phyloP scores from a whole-genome alignment of 2,888 invertebrate species.

The Noctua comes region DNA sequence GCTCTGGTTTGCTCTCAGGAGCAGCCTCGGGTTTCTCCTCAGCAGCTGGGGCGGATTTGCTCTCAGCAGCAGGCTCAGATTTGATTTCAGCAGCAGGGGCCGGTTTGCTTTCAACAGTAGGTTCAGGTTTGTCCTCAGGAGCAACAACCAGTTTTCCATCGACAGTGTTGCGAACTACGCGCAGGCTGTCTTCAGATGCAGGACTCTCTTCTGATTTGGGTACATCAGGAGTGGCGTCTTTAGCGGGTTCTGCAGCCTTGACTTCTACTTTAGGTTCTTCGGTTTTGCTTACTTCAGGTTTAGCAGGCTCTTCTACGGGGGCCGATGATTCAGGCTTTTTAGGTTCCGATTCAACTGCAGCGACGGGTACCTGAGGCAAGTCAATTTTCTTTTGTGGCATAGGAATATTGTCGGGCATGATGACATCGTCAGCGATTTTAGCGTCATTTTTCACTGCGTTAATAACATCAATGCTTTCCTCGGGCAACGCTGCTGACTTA shows the following conservation, averaged over 20 bases:
- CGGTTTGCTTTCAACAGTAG: slow-evolving; percentile 34
- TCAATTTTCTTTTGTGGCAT: slow-evolving; percentile 82
- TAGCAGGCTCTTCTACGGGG: slow-evolving; percentile 60
- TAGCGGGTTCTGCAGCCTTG: slow-evolving; percentile 60
- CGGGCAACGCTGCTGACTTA: slow-evolving; percentile 74
- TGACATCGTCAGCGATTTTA: slow-evolving; percentile 81
- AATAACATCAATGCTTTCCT: slow-evolving; percentile 79
- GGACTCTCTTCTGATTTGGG: slow-evolving; percentile 52
- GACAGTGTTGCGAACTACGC: slow-evolving; percentile 84
- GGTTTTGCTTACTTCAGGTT: slow-evolving; percentile 51
- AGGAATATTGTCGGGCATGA: slow-evolving; percentile 77
- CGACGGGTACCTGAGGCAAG: slow-evolving; percentile 73
- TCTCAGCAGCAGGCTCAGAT: slow-evolving; percentile 18
- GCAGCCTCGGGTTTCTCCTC: slow-evolving; percentile 24
- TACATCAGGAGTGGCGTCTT: slow-evolving; percentile 33
- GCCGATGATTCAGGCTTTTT: slow-evolving; percentile 69
- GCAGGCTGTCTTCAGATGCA: slow-evolving; percentile 73
- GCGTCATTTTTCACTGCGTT: slow-evolving; percentile 78
- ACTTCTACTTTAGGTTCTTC: slow-evolving; percentile 60
- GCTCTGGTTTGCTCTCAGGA: slow-evolving; percentile 26
- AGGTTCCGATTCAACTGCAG: slow-evolving; percentile 80
- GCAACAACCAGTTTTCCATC: slow-evolving; percentile 67
- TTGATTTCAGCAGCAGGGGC: slow-evolving; percentile 46
- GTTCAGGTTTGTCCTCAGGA: slow-evolving; percentile 52
- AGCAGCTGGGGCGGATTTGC: slow-evolving; percentile 22